A percentile compares a stretch with the other conserved stretches of the same genome.
Conservation (phyloP, 1,140 invertebrate genomes). For the Mamestra configurata region DNA sequence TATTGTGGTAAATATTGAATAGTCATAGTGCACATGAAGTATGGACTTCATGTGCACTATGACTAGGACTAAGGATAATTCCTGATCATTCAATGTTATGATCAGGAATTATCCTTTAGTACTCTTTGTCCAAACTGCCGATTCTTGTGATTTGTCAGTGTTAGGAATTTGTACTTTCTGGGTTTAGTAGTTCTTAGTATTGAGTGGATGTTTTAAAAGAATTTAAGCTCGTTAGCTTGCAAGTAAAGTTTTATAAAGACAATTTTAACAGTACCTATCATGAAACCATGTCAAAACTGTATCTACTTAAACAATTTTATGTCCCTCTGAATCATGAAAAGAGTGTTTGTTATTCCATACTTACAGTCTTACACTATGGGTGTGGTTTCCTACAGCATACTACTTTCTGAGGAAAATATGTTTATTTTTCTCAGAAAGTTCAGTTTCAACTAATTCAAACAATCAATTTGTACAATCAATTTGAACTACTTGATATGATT, state of each 20-base stretch:
- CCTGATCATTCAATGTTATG: background rate
- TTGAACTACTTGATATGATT: no score
- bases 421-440: no score
- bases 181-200: background rate
- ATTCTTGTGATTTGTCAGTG: background rate
- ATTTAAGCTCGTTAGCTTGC: background rate
- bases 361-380: no score
- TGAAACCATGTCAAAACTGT: background rate
- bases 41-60: background rate
- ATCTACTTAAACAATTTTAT: background rate
- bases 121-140: background rate
- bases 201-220: background rate
- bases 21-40: background rate
- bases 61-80: background rate
- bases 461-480: no score
- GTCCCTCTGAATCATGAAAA: background rate
- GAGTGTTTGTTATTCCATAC: no score
- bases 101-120: no score
- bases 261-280: conserved; percentile 19
- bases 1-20: background rate
- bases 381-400: no score
- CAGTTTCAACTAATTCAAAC: no score
- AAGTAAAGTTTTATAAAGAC: conserved; percentile 18
- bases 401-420: no score
- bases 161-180: background rate